A percentile compares a stretch with the other conserved stretches of the same genome.
Evolutionary conservation across 2,888 invertebrate species (phyloP).

Genomic region (Polylopha cassiicola): DNA sequence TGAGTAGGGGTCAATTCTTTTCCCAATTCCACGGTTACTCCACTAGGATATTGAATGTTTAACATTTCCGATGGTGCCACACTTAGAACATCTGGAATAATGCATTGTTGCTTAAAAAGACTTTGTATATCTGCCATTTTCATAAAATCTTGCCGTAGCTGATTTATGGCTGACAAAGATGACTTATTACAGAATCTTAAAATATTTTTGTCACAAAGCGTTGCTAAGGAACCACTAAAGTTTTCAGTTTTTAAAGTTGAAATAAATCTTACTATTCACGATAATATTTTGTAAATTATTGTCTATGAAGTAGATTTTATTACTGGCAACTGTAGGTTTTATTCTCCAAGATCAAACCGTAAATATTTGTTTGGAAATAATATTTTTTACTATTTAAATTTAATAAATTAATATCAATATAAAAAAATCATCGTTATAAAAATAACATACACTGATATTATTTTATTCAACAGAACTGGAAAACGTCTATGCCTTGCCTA

Average conservation of each 20-base stretch:
- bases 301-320: conserved; percentile 3
- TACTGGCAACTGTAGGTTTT: no score
- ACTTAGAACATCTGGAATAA: conserved; percentile 83
- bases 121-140: conserved; percentile 48
- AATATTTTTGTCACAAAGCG: not conserved
- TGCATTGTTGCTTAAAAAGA: conserved; percentile 70
- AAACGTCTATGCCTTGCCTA: no score
- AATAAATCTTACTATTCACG: conserved; percentile 1
- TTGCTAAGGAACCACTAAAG: no score
- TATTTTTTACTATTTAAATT: no score
- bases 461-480: no score
- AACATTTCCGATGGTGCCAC: conserved; percentile 72
- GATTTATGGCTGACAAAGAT: no score
- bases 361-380: no score
- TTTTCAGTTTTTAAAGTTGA: not conserved
- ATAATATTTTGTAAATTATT: not conserved
- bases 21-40: conserved; percentile 74
- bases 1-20: conserved; percentile 83
- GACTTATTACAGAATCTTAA: no score
- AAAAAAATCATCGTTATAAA: no score
- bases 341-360: no score
- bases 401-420: no score
- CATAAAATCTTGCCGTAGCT: not conserved
- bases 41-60: conserved; percentile 71
- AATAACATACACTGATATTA: no score